Conservation (phyloP, 2,113 vertebrate species). For the Sturnus vulgaris region DNA sequence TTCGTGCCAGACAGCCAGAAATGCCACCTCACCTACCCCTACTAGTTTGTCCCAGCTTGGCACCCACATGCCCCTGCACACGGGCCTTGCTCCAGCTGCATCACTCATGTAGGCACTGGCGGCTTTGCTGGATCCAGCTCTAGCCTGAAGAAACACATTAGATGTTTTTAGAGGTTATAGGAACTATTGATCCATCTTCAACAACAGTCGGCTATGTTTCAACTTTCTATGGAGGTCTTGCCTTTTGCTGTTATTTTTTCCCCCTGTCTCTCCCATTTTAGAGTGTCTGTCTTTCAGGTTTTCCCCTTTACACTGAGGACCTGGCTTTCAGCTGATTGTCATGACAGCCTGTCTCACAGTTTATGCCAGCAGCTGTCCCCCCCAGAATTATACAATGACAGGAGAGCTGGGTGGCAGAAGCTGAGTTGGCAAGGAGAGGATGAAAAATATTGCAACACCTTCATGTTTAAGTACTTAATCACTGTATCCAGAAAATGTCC, state of each 20-base stretch:
- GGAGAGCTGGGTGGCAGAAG: background rate
- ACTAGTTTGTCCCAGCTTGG: background rate
- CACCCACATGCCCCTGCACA: background rate
- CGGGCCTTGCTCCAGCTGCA: background rate
- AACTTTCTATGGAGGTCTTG: background rate
- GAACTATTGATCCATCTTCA: background rate
- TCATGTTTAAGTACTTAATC: background rate
- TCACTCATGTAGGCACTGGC: rapidly evolving
- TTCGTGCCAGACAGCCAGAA: background rate
- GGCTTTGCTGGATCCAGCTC: background rate
- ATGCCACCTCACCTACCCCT: background rate
- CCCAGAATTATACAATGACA: background rate
- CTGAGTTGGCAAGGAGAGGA: background rate
- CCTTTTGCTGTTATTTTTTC: background rate
- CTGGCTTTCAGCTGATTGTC: background rate
- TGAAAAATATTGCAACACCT: background rate
- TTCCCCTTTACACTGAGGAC: background rate
- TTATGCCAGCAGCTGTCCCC: background rate
- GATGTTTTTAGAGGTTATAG: background rate
- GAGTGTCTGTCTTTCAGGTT: background rate
- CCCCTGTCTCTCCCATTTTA: background rate
- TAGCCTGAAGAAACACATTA: background rate
- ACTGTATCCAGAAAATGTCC: background rate
- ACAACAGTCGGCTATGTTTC: rapidly evolving
- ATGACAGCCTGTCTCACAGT: background rate